phyloP scores from a whole-genome alignment of 2,797 vertebrate species.

The Hypotaenidia philippensis region DNA sequence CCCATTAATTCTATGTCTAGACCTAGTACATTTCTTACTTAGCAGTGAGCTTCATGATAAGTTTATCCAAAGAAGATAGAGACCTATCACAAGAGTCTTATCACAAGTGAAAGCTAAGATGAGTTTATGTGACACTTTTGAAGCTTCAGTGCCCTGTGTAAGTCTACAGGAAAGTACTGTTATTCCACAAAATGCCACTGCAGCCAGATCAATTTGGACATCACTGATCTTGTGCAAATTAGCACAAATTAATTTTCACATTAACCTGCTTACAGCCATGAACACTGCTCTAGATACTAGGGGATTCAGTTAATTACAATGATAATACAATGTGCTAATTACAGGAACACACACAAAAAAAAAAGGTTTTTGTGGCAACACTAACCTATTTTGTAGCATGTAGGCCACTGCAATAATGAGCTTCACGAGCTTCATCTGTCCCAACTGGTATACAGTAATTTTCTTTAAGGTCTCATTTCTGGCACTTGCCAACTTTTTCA shows the following conservation, averaged over 20 bases:
- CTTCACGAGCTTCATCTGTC: conserved; percentile 24
- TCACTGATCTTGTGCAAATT: conserved; percentile 43
- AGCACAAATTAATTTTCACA: conserved; percentile 61
- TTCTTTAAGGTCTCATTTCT: conserved; percentile 27
- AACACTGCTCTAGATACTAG: conserved; percentile 14
- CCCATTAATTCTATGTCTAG: neutral
- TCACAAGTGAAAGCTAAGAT: neutral
- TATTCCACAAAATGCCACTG: neutral
- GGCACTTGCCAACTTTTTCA: neutral
- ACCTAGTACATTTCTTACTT: neutral
- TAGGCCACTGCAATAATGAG: conserved; percentile 49
- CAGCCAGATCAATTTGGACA: neutral
- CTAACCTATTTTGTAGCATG: conserved; percentile 31
- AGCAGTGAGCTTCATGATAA: neutral
- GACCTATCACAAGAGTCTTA: neutral
- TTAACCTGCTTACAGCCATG: conserved; percentile 55
- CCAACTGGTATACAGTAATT: neutral
- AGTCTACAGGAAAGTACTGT: neutral
- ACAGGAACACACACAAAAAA: conserved; percentile 12
- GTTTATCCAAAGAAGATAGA: neutral
- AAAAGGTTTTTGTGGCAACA: conserved; percentile 39
- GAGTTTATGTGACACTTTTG: neutral
- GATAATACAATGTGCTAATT: conserved; percentile 57
- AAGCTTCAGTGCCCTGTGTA: neutral
- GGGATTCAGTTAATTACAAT: conserved; percentile 63